Percentiles rank a stretch among this genome's conserved stretches.
Conservation (phyloP, 2,888 invertebrate species). For the Enchytraeus crypticus region DNA sequence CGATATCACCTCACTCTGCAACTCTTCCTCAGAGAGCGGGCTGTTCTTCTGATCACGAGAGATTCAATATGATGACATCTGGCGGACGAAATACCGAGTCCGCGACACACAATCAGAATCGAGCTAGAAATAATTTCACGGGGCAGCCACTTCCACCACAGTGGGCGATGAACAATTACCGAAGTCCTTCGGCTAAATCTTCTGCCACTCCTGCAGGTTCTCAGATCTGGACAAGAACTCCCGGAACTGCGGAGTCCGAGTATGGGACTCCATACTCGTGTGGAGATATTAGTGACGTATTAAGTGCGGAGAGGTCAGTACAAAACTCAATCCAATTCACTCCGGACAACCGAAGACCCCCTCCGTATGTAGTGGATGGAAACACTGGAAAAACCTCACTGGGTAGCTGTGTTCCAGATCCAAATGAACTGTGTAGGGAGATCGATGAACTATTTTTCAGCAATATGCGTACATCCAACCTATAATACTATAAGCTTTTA, state of each 20-base stretch:
- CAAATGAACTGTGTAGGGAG: constrained; percentile 42
- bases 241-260: not conserved
- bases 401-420: constrained; percentile 41
- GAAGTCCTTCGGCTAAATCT: too few relatives aligned
- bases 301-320: not conserved
- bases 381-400: not conserved
- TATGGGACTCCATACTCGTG: not conserved
- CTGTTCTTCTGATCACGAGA: too few relatives aligned
- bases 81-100: too few relatives aligned
- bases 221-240: too few relatives aligned
- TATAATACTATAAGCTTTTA: too few relatives aligned
- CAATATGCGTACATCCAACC: not conserved
- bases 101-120: too few relatives aligned
- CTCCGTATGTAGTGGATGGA: not conserved
- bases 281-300: not conserved
- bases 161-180: too few relatives aligned
- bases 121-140: too few relatives aligned
- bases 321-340: too few relatives aligned
- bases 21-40: not conserved
- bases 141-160: too few relatives aligned
- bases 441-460: constrained; percentile 43
- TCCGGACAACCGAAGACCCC: not conserved
- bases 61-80: too few relatives aligned
- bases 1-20: not conserved
- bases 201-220: too few relatives aligned